Base-by-base conservation (phyloP, 1,140 invertebrate species). In the Episyrphus balteatus region DNA sequence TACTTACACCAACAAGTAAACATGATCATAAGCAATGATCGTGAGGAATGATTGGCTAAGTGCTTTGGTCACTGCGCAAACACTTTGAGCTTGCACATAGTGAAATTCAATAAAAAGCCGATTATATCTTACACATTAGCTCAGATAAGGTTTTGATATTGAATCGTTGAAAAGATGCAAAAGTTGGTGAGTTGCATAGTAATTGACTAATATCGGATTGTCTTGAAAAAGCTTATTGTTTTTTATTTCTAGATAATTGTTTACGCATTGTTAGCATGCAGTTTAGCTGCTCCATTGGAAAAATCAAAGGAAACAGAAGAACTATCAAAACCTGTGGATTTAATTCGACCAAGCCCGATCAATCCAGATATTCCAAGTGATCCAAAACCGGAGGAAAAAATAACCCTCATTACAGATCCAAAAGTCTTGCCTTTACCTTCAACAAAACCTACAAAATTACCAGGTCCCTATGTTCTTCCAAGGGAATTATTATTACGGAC, bases 321-420 rank as follows among this genome's bases (percentile, higher is more conserved):
- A n/a, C n/a, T 1, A n/a, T n/a, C n/a, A 5, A 39, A 44, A 39
- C n/a, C 2, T 13, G 14, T 31, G 11, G 14, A 14, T 39, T 47
- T 58, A 53, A 50, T 45, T 51, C 21, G 36, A 15, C 45, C 49
- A 9, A 49, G 44, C 15, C 44, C 40, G 14, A 44, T 49, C 5
- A 47, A 49, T 46, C 50, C 43, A 17, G 41, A 42, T 15, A 42
- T 47, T 46, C 42, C 49, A 42, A 10, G 42, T 21, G 30, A 50
- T 14, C 26, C 49, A 31, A 49, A 54, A 21, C 33, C 45, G 6
- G 12, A 44, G 14, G 48, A 53, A 19, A 42, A 49, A 38, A 47
- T 49, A 31, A 44, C 44, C n/a, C 33, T 53, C 37, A 49, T 56
- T 42, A 47, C 45, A 12, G 49, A 51, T 40, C 41, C 45, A 11